Percentiles rank a stretch among this genome's conserved stretches.
Evolutionary conservation across 1,140 invertebrate species (phyloP).

Genomic region (Hylaeus volcanicus): DNA sequence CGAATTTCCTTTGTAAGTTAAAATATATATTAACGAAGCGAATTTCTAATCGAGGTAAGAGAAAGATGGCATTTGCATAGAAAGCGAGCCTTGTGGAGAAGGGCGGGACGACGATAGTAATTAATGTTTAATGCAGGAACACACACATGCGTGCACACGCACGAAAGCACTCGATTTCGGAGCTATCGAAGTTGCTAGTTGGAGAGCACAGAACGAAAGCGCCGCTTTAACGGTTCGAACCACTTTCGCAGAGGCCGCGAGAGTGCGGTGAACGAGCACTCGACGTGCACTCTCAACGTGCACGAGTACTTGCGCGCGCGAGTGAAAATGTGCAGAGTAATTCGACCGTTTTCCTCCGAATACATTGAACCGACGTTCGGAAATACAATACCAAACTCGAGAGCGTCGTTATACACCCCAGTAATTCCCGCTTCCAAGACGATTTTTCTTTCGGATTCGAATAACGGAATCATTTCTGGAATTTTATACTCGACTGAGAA

Average conservation of each 20-base stretch:
- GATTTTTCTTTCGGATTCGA: too few relatives aligned
- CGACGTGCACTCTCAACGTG: conserved; percentile 26
- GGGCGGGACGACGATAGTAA: not conserved
- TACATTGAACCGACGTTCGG: too few relatives aligned
- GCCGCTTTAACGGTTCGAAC: conserved; percentile 46
- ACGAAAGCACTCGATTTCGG: conserved; percentile 10
- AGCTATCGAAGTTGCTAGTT: not conserved
- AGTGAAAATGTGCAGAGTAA: conserved; percentile 14
- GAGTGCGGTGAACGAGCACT: conserved; percentile 47
- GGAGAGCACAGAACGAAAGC: conserved; percentile 19
- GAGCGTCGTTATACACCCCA: too few relatives aligned
- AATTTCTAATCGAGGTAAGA: not conserved
- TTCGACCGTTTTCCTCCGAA: too few relatives aligned
- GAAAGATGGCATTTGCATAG: not conserved
- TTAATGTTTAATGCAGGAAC: not conserved
- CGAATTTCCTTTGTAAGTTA: too few relatives aligned
- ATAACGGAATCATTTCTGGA: too few relatives aligned
- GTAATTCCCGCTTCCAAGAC: too few relatives aligned
- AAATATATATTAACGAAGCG: not conserved
- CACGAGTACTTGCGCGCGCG: not conserved
- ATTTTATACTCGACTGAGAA: too few relatives aligned
- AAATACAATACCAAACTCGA: too few relatives aligned
- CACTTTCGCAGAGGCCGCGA: conserved; percentile 30
- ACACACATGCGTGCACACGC: not conserved
- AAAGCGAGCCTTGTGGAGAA: not conserved